Evolutionary conservation across 2,888 invertebrate genomes (phyloP).

Genomic region (Nyleta sp.): DNA sequence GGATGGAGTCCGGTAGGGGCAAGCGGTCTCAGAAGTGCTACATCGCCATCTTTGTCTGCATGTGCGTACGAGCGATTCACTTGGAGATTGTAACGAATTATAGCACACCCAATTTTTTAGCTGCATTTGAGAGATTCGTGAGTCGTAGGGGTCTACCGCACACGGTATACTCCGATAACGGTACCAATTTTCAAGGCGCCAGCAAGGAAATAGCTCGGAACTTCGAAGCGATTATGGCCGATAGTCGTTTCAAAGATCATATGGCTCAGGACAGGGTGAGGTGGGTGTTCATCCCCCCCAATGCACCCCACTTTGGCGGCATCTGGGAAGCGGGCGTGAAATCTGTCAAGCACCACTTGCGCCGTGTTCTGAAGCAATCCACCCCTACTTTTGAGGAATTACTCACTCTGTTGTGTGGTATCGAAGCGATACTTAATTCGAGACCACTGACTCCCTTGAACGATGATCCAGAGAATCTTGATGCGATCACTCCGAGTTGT

Average conservation of each 20-base stretch:
- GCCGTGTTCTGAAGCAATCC: no score
- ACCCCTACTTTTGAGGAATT: no score
- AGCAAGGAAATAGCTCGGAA: neutral
- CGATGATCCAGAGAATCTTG: conserved; percentile 47
- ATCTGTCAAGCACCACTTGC: neutral
- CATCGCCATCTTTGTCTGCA: conserved; percentile 12
- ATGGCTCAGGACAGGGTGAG: no score
- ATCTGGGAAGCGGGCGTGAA: neutral
- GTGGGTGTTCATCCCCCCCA: neutral
- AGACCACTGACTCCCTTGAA: conserved; percentile 42
- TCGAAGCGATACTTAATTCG: conserved; percentile 57
- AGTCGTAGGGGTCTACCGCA: conserved; percentile 17
- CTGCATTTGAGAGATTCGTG: conserved; percentile 5
- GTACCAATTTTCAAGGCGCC: conserved; percentile 11
- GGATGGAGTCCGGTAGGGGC: conserved; percentile 57
- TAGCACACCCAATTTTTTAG: neutral
- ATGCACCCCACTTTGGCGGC: neutral
- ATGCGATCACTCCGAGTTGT: conserved; percentile 66
- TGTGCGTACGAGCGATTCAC: conserved; percentile 4
- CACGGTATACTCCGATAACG: conserved; percentile 44
- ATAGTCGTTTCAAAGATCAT: neutral
- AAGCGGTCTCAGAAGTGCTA: neutral
- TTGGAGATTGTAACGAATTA: conserved; percentile 7
- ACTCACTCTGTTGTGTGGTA: conserved; percentile 7
- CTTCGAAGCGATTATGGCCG: neutral